Conservation (phyloP, 23 tunicate genomes). For the Ascidia mentula region DNA sequence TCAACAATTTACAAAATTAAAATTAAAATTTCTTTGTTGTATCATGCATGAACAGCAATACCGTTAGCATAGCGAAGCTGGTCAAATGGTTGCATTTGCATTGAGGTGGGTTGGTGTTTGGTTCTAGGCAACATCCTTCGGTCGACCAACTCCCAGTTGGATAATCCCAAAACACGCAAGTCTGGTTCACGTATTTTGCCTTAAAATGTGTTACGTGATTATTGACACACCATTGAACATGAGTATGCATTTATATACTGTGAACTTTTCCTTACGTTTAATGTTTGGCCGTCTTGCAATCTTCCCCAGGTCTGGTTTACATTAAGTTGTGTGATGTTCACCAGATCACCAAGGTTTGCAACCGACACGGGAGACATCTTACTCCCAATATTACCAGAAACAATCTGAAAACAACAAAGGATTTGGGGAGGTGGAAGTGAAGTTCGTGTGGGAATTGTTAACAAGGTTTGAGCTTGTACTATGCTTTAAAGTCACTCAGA, state of each 20-base stretch:
- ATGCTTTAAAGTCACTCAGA: too few relatives aligned
- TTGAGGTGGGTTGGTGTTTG: slow-evolving; percentile 7
- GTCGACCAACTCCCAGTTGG: slow-evolving; percentile 32
- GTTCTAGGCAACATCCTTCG: slow-evolving; percentile 50
- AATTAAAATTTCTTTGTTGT: too few relatives aligned
- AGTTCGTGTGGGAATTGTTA: too few relatives aligned
- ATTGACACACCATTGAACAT: too few relatives aligned
- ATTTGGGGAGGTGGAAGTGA: too few relatives aligned
- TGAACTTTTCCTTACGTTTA: slow-evolving; percentile 8
- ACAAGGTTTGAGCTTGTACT: too few relatives aligned
- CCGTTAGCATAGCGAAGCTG: slow-evolving; percentile 50
- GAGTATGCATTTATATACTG: too few relatives aligned
- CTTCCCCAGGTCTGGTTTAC: background rate
- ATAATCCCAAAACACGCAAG: slow-evolving; percentile 60
- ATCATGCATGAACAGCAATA: too few relatives aligned
- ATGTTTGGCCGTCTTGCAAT: background rate
- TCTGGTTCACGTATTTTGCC: slow-evolving; percentile 16
- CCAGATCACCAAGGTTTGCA: background rate
- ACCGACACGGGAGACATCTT: background rate
- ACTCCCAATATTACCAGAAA: slow-evolving; percentile 29
- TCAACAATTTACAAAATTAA: too few relatives aligned
- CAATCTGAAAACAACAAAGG: slow-evolving; percentile 7
- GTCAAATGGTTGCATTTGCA: slow-evolving; percentile 63
- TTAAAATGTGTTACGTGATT: too few relatives aligned
- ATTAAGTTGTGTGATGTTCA: background rate